A percentile compares a stretch with the other conserved stretches of the same genome.
These are phyloP conservation scores for Folsomia manolachei DNA, from an alignment of 2,888 invertebrate species.

Conservation along the genomic window DNA sequence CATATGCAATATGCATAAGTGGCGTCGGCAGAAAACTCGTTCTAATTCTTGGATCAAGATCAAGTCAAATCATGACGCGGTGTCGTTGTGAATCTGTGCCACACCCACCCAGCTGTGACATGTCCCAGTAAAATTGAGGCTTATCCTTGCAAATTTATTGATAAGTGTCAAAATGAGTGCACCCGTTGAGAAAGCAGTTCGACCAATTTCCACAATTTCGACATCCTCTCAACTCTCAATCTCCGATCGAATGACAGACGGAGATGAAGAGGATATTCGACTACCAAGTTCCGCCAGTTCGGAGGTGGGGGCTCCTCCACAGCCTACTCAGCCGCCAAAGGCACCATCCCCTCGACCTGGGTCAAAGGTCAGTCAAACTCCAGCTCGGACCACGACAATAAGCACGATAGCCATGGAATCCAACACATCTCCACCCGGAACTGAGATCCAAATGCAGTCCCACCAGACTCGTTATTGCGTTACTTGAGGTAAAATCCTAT, in stretches of 20 bases:
- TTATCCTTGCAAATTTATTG: no score
- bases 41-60: no score
- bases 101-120: no score
- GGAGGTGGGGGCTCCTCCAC: constrained; percentile 21
- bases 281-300: constrained; percentile 32
- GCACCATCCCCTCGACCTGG: not conserved
- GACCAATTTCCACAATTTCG: constrained; percentile 35
- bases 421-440: constrained; percentile 62
- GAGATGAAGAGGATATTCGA: constrained; percentile 29
- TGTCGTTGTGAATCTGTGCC: no score
- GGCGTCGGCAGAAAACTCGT: no score
- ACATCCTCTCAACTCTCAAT: constrained; percentile 35
- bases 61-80: no score
- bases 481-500: constrained; percentile 68
- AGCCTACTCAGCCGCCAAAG: constrained; percentile 4
- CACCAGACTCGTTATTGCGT: constrained; percentile 76
- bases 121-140: no score
- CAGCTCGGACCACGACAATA: constrained; percentile 68
- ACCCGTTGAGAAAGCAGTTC: not conserved
- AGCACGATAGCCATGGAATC: constrained; percentile 88
- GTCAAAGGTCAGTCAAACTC: not conserved
- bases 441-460: constrained; percentile 28
- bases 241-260: constrained; percentile 33
- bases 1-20: no score
- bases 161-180: not conserved